Base-by-base conservation (phyloP, 1,140 invertebrate genomes). In the Schlechtendalia chinensis region DNA sequence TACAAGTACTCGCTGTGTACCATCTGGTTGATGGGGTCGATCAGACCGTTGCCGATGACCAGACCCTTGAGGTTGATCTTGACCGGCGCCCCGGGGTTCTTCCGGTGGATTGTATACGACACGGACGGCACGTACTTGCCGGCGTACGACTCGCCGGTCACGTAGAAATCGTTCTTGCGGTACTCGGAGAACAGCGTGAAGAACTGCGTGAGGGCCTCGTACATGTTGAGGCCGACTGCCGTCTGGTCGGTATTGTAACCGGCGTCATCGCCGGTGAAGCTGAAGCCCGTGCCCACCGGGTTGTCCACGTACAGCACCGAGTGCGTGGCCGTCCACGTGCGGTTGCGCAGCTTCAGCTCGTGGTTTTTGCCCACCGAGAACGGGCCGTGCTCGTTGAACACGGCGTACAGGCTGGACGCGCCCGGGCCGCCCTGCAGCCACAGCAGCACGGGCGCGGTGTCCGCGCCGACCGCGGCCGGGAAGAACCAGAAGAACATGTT, bases 301-400 rank as follows among this genome's bases (percentile, higher is more conserved):
- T 94, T 96, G 84, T 96, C 95, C 72, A 96, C 92, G 83, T 93
- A 96, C n/a, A 96, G 87, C 45, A 96, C 84, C 84, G 92, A 91
- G 83, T 93, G 91, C 5, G 88, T 89, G 19, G 88, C 86, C 80
- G 90, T 91, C 94, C 94, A 96, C 14, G 91, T 90, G 67, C 90
- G 90, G 17, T 81, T 16, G 11, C 81, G 81, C 29, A 59, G 39
- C 54, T 65, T 24, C 11, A 77, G 59, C 5, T 17, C 29, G 17
- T 32, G 27, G 32, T 10, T 10, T 14, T 81, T 61, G 17, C 91
- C 88, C 86, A 93, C 92, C 2, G 88, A 87, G 85, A 80, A 79
- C 11, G 82, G 72, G 11, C 82, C 82, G 83, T 92, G 88, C 86
- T 93, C 92, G 1, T 88, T 87, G 85, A 94, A 94, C 8, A 94